Percentiles rank a stretch among this genome's conserved stretches.
These are phyloP conservation scores for Trididemnum nubilum DNA, from an alignment of 23 tunicate species.

Conservation along the genomic window DNA sequence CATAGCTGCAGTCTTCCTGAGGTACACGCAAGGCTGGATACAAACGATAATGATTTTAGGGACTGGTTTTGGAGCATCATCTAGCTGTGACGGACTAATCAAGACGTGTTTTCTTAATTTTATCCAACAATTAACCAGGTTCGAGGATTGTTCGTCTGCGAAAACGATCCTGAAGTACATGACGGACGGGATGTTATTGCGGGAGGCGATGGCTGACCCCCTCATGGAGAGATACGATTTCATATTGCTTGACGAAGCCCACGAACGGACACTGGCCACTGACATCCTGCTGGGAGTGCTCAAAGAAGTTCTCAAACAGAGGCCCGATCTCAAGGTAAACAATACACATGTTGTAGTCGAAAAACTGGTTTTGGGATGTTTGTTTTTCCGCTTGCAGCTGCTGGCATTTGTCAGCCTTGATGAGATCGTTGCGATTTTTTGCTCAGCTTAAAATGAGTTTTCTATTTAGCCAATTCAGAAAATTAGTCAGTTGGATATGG, in stretches of 20 bases:
- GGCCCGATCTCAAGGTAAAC: slow-evolving; percentile 92
- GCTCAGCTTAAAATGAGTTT: neutral
- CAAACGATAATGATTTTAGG: too few relatives aligned
- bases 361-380: too few relatives aligned
- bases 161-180: slow-evolving; percentile 86
- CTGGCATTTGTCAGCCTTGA: too few relatives aligned
- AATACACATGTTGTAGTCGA: neutral
- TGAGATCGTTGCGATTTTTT: too few relatives aligned
- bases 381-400: too few relatives aligned
- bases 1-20: too few relatives aligned
- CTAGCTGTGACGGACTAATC: too few relatives aligned
- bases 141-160: slow-evolving; percentile 85
- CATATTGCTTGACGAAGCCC: slow-evolving; percentile 96
- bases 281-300: slow-evolving; percentile 94
- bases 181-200: slow-evolving; percentile 98
- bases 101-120: too few relatives aligned
- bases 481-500: too few relatives aligned
- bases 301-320: slow-evolving; percentile 89
- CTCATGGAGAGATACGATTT: slow-evolving; percentile 92
- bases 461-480: neutral
- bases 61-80: too few relatives aligned
- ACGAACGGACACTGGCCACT: slow-evolving; percentile 97
- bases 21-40: too few relatives aligned
- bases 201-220: slow-evolving; percentile 99
- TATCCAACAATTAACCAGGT: too few relatives aligned